phyloP scores from a whole-genome alignment of 2,113 vertebrate species.

The Capreolus pygargus region DNA sequence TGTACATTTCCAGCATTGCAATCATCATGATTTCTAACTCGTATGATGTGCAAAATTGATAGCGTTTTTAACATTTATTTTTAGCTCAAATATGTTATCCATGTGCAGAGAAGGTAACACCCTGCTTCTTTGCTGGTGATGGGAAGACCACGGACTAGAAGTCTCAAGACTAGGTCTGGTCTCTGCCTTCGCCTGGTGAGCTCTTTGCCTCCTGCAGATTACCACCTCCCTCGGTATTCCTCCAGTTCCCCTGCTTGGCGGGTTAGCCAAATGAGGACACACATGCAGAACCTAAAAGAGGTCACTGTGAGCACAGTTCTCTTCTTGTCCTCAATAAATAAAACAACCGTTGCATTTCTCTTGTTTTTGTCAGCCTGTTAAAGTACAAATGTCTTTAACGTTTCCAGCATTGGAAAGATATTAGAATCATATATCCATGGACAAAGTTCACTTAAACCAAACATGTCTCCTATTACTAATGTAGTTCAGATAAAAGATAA shows the following conservation, averaged over 20 bases:
- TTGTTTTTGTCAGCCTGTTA: background rate
- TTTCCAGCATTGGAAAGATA: background rate
- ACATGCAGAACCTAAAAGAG: background rate
- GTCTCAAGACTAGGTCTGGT: background rate
- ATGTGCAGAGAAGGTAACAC: background rate
- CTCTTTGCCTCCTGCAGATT: background rate
- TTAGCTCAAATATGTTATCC: background rate
- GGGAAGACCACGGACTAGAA: background rate
- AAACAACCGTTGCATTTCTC: background rate
- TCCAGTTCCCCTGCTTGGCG: background rate
- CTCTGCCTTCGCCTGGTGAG: background rate
- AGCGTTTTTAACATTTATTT: background rate
- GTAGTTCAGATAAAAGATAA: background rate
- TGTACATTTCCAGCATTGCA: background rate
- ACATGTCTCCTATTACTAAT: background rate
- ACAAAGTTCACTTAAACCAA: slow-evolving; percentile 4
- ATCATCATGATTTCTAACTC: background rate
- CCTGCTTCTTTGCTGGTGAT: background rate
- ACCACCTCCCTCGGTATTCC: background rate
- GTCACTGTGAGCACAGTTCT: background rate
- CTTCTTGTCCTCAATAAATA: background rate
- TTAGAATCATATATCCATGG: background rate
- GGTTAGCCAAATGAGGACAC: background rate
- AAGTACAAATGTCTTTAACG: background rate
- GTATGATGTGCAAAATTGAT: background rate